Conservation (phyloP, 2,797 vertebrate genomes). For the Poeciliopsis turneri region DNA sequence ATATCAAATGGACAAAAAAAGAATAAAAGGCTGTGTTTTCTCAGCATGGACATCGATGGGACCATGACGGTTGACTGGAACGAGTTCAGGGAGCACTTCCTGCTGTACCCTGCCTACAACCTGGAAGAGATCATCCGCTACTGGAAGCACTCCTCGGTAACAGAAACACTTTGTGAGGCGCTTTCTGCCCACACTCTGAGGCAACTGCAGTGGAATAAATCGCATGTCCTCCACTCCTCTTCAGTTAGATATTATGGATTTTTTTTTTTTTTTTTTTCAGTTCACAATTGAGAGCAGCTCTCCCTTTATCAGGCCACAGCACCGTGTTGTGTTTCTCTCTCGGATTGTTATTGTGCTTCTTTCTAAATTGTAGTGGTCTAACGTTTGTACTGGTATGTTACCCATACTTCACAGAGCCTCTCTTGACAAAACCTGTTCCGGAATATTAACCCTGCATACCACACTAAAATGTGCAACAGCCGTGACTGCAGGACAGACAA, state of each 20-base stretch:
- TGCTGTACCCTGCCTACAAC: slow-evolving; percentile 90
- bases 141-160: slow-evolving; percentile 95
- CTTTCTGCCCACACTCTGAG: not conserved
- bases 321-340: not conserved
- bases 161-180: slow-evolving; percentile 4
- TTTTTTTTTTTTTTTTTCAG: slow-evolving; percentile 34
- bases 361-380: not conserved
- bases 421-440: not conserved
- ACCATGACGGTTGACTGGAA: slow-evolving; percentile 97
- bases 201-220: slow-evolving; percentile 15
- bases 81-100: slow-evolving; percentile 95
- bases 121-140: slow-evolving; percentile 92
- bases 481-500: not conserved
- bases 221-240: slow-evolving; percentile 10
- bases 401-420: not conserved
- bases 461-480: slow-evolving; percentile 1
- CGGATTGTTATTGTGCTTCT: slow-evolving; percentile 7
- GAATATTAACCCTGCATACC: slow-evolving; percentile 12
- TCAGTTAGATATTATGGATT: slow-evolving; percentile 49
- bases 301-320: slow-evolving; percentile 43
- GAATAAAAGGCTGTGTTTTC: slow-evolving; percentile 13
- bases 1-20: not conserved
- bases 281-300: slow-evolving; percentile 39
- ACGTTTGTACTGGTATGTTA: not conserved
- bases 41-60: slow-evolving; percentile 93